Conservation (phyloP, 1,140 invertebrate species). For the Pararge aegeria region DNA sequence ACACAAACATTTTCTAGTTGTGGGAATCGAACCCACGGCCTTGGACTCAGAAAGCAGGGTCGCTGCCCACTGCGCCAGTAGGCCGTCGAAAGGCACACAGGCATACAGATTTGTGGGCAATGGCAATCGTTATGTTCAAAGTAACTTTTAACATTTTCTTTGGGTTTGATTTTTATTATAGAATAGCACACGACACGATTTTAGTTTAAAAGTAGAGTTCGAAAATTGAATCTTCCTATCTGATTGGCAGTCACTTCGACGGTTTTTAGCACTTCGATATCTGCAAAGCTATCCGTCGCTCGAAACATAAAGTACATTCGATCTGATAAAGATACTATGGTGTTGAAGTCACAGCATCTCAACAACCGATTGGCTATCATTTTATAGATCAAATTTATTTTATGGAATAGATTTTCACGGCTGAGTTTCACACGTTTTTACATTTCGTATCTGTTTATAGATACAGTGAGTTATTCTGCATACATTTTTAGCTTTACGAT, state of each 20-base stretch:
- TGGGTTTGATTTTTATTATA: too few relatives aligned
- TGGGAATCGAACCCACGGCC: too few relatives aligned
- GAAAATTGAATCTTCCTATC: background rate
- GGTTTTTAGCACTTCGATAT: conserved; percentile 3
- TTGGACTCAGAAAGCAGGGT: too few relatives aligned
- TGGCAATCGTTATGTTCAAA: too few relatives aligned
- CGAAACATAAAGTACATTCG: conserved; percentile 6
- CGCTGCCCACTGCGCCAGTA: too few relatives aligned
- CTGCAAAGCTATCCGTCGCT: conserved; percentile 1
- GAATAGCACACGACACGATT: too few relatives aligned
- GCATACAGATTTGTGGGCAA: too few relatives aligned
- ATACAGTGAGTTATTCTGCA: background rate
- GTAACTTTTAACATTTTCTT: too few relatives aligned
- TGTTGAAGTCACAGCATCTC: conserved; percentile 11
- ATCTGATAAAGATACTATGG: conserved; percentile 5
- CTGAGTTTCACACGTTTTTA: conserved; percentile 7
- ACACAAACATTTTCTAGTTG: too few relatives aligned
- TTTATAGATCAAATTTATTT: conserved; percentile 12
- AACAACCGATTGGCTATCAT: conserved; percentile 7
- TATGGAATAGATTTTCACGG: background rate
- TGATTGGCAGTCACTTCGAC: conserved; percentile 5
- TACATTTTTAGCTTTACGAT: background rate
- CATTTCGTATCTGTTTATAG: background rate
- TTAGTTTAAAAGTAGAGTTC: background rate
- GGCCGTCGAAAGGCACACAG: too few relatives aligned